These are phyloP conservation scores for Zosterops pallidus DNA, from an alignment of 2,113 vertebrate species.

Conservation along the genomic window DNA sequence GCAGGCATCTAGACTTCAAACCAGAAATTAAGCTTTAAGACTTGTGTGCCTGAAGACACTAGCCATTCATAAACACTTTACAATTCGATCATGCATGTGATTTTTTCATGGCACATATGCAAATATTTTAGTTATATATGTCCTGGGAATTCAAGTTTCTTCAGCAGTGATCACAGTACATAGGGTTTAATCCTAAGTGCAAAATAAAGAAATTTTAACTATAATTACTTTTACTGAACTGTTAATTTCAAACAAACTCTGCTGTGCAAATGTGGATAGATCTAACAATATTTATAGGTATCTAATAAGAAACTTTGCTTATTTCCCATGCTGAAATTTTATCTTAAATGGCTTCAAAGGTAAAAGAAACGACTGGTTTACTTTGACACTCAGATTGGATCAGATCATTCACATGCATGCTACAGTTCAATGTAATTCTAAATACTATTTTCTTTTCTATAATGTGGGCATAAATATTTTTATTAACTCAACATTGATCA, in stretches of 20 bases:
- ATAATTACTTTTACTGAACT: background rate
- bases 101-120: background rate
- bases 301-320: background rate
- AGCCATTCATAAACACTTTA: background rate
- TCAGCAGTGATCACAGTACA: background rate
- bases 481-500: background rate
- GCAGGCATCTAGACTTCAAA: background rate
- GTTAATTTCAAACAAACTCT: background rate
- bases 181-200: background rate
- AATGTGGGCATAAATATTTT: background rate
- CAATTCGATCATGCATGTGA: background rate
- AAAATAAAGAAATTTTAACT: background rate
- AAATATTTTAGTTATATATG: background rate
- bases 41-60: background rate
- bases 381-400: background rate
- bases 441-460: background rate
- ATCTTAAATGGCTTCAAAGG: background rate
- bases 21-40: background rate
- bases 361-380: background rate
- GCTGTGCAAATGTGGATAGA: background rate
- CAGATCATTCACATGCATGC: background rate
- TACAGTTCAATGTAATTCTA: background rate
- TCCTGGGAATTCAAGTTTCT: background rate
- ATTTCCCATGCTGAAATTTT: background rate
- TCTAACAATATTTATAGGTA: background rate